Base-by-base conservation (phyloP, 2,113 vertebrate genomes). In the Leptobrachium ailaonicum region DNA sequence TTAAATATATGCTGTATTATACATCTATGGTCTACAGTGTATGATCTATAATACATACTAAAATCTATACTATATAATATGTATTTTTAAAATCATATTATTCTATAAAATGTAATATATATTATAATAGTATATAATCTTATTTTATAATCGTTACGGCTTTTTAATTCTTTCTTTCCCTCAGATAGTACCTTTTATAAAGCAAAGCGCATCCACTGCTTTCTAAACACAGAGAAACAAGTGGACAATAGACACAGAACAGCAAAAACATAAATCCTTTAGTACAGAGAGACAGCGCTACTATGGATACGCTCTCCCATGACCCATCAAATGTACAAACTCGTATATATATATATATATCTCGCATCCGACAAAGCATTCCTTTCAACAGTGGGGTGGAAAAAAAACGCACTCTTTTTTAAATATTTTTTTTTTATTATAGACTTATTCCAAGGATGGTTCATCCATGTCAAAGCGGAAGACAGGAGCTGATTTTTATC, bases 231-330 rank as follows among this genome's bases (percentile, higher is more conserved):
- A 60, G 1, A 60, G 1, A 12, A 3, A 8, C 9, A 3, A 2
- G 10, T 60, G 56, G 56, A 60, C 56, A 60, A 14, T 60, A 60
- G 56, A 12, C 13, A 60, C 56, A 13, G 56, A 60, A 14, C 11
- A 13, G 56, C 13, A 12, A 60, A 60, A 60, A 3, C 2, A 60
- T 3, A 2, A 50, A 42, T 60, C 47, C 78, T 58, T 60, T 67
- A 73, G 63, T 74, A 60, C 5, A 2, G 71, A 56, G 41, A 79
- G 47, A 68, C 50, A 41, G 71, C 73, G 72, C 79, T 81, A 75
- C 79, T 80, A 80, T 80, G 79, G 72, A 75, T 58, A 81, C 79
- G 71, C 79, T 75, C 79, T 69, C 14, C 40, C 8, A 53, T 81
- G 79, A 69, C 79, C 79, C 47, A 69, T 64, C 77, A 53, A 75